Conservation (phyloP, 2,113 vertebrate genomes). For the Colaptes auratus region DNA sequence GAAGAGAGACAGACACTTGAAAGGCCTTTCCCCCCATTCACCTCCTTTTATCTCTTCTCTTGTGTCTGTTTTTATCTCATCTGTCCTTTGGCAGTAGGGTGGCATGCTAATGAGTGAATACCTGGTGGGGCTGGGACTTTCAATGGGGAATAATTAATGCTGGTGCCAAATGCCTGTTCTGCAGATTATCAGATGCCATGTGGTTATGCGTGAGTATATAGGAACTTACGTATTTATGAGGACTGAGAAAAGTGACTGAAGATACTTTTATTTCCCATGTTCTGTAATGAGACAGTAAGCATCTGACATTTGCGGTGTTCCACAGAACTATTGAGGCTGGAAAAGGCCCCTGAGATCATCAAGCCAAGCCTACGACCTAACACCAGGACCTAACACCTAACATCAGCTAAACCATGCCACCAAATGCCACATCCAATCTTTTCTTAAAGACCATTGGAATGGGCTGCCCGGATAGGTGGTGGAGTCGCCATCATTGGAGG, state of each 20-base stretch:
- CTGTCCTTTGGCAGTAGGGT: background rate
- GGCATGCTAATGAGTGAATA: slow-evolving; percentile 2
- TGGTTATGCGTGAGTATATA: background rate
- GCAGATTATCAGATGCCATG: background rate
- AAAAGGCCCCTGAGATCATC: too few species aligned
- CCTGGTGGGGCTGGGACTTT: background rate
- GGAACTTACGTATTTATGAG: background rate
- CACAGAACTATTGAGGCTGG: too few species aligned
- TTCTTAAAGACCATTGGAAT: too few species aligned
- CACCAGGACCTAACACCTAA: too few species aligned
- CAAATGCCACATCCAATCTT: too few species aligned
- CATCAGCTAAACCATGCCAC: too few species aligned
- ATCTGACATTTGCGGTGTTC: background rate
- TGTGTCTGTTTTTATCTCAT: background rate
- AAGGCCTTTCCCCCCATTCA: background rate
- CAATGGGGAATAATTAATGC: slow-evolving; percentile 12
- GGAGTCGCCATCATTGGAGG: too few species aligned
- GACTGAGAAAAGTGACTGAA: background rate
- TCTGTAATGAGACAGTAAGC: background rate
- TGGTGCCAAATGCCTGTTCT: background rate
- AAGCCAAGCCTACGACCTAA: too few species aligned
- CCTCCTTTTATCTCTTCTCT: slow-evolving; percentile 14
- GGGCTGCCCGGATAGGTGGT: too few species aligned
- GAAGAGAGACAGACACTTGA: background rate
- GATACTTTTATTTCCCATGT: background rate